phyloP scores from a whole-genome alignment of 2,113 vertebrate genomes.

The Macquaria ambigua region DNA sequence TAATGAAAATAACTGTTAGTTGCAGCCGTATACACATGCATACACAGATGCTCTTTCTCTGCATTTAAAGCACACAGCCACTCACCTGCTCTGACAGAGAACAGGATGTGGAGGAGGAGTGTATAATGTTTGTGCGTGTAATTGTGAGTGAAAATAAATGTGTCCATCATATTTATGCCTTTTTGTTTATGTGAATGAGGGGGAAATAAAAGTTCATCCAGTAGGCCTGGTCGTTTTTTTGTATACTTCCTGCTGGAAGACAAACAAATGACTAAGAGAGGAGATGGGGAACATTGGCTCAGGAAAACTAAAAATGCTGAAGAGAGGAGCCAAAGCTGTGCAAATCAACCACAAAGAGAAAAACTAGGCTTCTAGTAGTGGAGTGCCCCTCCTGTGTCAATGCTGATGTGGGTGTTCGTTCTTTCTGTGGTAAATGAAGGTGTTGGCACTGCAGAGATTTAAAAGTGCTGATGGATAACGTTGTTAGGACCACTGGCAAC shows the following conservation, averaged over 20 bases:
- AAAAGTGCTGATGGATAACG: constrained; percentile 15
- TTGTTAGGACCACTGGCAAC: background rate
- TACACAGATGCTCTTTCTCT: background rate
- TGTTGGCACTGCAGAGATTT: constrained; percentile 29
- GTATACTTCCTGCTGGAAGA: constrained; percentile 53
- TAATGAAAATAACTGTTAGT: background rate
- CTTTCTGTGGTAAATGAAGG: constrained; percentile 21
- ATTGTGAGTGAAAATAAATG: background rate
- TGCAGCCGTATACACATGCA: background rate
- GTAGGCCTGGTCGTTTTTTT: constrained; percentile 6
- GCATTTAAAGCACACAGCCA: background rate
- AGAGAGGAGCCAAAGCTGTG: constrained; percentile 5
- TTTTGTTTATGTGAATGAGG: constrained; percentile 25
- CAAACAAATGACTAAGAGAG: constrained; percentile 44
- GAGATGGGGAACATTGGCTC: background rate
- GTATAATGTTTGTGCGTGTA: background rate
- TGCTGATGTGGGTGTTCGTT: constrained; percentile 24
- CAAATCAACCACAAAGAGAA: background rate
- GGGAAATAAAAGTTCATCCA: constrained; percentile 27
- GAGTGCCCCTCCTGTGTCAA: constrained; percentile 1
- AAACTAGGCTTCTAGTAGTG: background rate
- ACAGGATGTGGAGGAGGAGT: constrained; percentile 7
- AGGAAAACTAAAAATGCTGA: constrained; percentile 13
- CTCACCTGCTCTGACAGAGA: constrained; percentile 2
- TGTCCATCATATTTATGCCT: constrained; percentile 11